These are phyloP conservation scores for Clarias platycephalus DNA, from an alignment of 2,797 vertebrate species.

Conservation along the genomic window DNA sequence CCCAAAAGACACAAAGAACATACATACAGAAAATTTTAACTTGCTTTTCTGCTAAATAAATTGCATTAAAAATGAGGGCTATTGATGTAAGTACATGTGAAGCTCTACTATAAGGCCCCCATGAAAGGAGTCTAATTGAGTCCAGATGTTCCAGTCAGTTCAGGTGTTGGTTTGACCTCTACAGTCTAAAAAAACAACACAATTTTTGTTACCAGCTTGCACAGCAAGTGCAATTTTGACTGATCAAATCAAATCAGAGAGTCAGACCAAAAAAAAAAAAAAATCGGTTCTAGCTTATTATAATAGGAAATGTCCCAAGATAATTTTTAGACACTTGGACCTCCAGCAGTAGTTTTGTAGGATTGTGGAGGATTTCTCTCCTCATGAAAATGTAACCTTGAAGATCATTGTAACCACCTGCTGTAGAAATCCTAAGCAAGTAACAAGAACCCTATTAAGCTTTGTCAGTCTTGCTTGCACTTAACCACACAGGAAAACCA, in stretches of 20 bases:
- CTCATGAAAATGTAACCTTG: constrained; percentile 1
- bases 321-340: neutral
- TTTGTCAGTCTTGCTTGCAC: neutral
- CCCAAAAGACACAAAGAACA: neutral
- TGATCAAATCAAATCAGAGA: neutral
- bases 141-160: constrained; percentile 28
- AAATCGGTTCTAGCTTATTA: neutral
- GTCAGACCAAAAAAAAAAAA: neutral
- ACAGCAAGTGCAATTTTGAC: neutral
- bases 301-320: neutral
- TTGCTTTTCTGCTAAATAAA: neutral
- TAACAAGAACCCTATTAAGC: constrained; percentile 4
- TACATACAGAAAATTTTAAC: neutral
- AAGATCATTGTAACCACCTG: neutral
- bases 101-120: neutral
- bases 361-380: neutral
- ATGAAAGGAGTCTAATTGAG: constrained; percentile 17
- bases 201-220: neutral
- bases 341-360: neutral
- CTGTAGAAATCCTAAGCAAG: neutral
- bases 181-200: neutral
- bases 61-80: neutral
- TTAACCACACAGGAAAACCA: constrained; percentile 23
- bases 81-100: constrained; percentile 2
- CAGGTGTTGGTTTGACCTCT: constrained; percentile 29